These are phyloP conservation scores for Chloroceryle aenea DNA, from an alignment of 2,113 vertebrate species.

Conservation along the genomic window DNA sequence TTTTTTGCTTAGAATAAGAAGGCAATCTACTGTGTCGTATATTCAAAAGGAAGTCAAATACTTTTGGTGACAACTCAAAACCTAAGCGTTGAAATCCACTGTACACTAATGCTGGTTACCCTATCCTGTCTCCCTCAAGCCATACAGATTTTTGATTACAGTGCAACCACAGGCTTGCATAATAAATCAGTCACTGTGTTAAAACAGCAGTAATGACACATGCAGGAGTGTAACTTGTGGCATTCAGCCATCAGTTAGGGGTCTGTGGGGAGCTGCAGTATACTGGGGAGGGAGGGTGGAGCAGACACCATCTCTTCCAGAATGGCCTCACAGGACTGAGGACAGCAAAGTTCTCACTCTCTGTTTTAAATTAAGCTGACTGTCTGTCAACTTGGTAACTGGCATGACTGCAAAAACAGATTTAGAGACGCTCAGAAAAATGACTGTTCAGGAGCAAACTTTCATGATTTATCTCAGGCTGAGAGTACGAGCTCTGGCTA, in stretches of 20 bases:
- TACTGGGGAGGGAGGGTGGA: not conserved
- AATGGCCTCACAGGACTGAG: not conserved
- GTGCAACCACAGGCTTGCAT: not conserved
- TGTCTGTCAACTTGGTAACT: not conserved
- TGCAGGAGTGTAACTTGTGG: not conserved
- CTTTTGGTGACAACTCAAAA: conserved; percentile 28
- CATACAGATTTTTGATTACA: not conserved
- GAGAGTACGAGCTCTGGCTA: not conserved
- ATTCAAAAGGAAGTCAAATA: conserved; percentile 15
- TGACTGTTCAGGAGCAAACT: not conserved
- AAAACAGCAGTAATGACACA: not conserved
- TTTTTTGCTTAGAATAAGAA: not conserved
- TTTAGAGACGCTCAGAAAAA: not conserved
- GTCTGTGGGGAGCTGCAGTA: not conserved
- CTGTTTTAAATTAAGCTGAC: not conserved
- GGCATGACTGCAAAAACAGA: not conserved
- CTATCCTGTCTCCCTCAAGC: not conserved
- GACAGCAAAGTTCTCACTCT: not conserved
- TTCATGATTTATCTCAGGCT: not conserved
- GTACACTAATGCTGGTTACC: not conserved
- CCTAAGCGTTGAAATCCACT: not conserved
- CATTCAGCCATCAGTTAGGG: not conserved
- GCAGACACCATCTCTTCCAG: not conserved
- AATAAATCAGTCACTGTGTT: not conserved
- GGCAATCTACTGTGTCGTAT: not conserved